Evolutionary conservation across 2,113 vertebrate genomes (phyloP), one percentile per base, ranked within the genome.

Genomic region (Pangasianodon gigas): DNA sequence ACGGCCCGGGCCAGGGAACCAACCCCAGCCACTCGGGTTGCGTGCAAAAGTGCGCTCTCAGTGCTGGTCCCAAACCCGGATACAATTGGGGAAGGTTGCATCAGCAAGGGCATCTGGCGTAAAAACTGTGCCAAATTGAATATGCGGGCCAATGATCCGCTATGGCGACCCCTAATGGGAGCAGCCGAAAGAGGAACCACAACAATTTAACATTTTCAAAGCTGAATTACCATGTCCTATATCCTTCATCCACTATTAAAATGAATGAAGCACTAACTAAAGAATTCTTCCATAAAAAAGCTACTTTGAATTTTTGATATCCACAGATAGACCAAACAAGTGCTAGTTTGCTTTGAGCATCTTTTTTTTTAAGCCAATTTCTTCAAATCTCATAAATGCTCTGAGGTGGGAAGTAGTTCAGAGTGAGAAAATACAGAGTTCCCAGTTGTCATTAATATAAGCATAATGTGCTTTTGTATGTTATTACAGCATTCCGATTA

Each of bases 401-500:
- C 16, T 37, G n/a, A 32, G 67, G 67, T 32, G 14, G n/a, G 4
- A 37, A 32, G 13, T 37, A 69, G 67, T 75, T 44, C 41, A 75
- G 41, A 24, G 19, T 4, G 37, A 75, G 18, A 21, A 41, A 24
- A 77, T 41, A 7, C 69, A 48, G 29, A 24, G 52, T 37, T 83
- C n/a, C n/a, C 52, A 83, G 29, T 82, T 82, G 9, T 58, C 9
- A 60, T 58, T 58, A 41, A 26, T 84, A 84, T 58, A 41, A 41
- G 32, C 18, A 56, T 58, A 58, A 56, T 83, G 32, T 41, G 32
- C 8, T 32, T 54, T 58, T 58, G 54, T 83, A 41, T 83, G 3
- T 37, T 58, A 83, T 83, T 56, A 58, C n/a, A 56, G 10, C n/a
- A 83, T 58, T 83, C 51, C 41, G 54, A 84, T 84, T 84, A 41